Conservation (phyloP, 2,113 vertebrate genomes). For the Xerus inauris region DNA sequence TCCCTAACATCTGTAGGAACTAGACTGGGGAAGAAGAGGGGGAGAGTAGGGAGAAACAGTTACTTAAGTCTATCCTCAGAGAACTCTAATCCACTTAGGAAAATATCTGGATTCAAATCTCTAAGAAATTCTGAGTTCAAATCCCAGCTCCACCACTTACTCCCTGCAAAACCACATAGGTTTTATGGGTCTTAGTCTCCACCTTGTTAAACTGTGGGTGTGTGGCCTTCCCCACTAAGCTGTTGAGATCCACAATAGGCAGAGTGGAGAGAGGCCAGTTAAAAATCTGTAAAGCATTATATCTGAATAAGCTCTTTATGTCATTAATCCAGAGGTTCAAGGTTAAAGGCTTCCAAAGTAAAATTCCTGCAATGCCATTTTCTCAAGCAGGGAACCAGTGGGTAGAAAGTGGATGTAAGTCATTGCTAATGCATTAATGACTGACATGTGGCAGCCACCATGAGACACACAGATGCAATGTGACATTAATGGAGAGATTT, state of each 20-base stretch:
- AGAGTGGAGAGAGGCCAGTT: neutral
- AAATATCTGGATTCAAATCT: neutral
- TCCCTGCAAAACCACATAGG: neutral
- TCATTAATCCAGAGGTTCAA: constrained; percentile 75
- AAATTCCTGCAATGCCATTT: constrained; percentile 75
- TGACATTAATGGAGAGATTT: constrained; percentile 98
- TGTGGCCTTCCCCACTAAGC: neutral
- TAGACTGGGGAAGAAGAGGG: neutral
- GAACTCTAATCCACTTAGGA: neutral
- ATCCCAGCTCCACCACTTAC: neutral
- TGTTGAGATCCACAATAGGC: neutral
- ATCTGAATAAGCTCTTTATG: constrained; percentile 22
- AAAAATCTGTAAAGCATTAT: neutral
- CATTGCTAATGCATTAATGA: constrained; percentile 94
- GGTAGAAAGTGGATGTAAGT: constrained; percentile 87
- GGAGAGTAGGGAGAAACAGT: neutral
- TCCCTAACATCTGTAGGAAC: neutral
- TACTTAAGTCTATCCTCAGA: neutral
- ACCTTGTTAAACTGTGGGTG: neutral
- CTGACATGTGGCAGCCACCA: constrained; percentile 88
- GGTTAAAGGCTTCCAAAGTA: constrained; percentile 79
- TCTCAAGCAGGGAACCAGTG: constrained; percentile 84
- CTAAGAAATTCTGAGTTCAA: neutral
- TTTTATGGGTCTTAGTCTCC: neutral
- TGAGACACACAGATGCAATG: constrained; percentile 88